Evolutionary conservation across 2,888 invertebrate species (phyloP), one percentile per base, ranked within the genome.

Genomic region (Ichneumoninae sp.): DNA sequence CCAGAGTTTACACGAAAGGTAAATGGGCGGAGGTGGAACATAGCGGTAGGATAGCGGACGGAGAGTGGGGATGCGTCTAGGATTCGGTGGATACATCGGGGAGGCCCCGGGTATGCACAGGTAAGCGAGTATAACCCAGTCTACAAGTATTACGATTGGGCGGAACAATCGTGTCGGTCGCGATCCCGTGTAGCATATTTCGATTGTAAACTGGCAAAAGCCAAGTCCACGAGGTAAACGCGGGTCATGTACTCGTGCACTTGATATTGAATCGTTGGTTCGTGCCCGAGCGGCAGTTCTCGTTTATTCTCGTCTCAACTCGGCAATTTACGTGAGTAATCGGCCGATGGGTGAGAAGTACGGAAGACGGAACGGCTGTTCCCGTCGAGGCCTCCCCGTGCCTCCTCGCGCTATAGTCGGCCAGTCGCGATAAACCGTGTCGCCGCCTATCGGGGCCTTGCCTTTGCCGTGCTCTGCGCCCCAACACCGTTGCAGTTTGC

Each of bases 211-310:
- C 33, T 10, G 63, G 16, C 16, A 33, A 63, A 33, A 63, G 30
- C 83, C 74, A 83, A 83, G 83, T 74, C 83, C 83, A 83, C 83
- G 82, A 82, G 85, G 76, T 40, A 71, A 60, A 68, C 65, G 73
- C 75, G 74, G 83, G 77, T 79, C 85, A 79, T 83, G 85, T 76
- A 81, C 88, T 90, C 90, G 89, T 91, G 90, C 90, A 91, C 91
- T 91, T 91, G 91, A 91, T 91, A 91, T 91, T 91, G 91, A 91
- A 91, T 89, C 26, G 26, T 63, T 83, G 80, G 70, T 82, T 70
- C 75, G 83, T 66, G 81, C 77, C 22, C 68, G 65, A 52, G 71
- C 82, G 74, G 54, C 19, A 79, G 82, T 79, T 82, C 82, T 85
- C 85, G 85, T 85, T 85, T 79, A 63, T 81, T 44, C 54, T 81